Evolutionary conservation across 2,888 invertebrate species (phyloP).

Genomic region (Shargacucullia verbasci): DNA sequence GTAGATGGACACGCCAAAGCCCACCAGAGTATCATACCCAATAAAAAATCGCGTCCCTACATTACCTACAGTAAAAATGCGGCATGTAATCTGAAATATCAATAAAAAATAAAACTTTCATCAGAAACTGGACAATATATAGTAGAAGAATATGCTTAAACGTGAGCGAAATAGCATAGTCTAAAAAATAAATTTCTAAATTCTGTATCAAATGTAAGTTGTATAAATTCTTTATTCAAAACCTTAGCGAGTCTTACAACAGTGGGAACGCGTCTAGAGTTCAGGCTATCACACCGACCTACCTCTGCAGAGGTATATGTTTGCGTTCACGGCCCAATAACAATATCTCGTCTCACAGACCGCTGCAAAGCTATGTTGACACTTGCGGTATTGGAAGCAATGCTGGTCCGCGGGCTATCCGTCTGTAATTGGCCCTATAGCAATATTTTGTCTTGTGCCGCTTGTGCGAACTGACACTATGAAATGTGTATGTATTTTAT

Average conservation of each 20-base stretch:
- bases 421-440: conserved; percentile 18
- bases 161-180: no score
- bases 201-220: neutral
- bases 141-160: no score
- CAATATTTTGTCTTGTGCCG: conserved; percentile 12
- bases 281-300: conserved; percentile 22
- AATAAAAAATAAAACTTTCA: no score
- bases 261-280: conserved; percentile 10
- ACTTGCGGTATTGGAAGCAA: conserved; percentile 24
- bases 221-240: no score
- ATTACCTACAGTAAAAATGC: no score
- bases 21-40: no score
- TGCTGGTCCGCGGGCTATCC: conserved; percentile 17
- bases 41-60: no score
- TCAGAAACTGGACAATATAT: no score
- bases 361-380: conserved; percentile 42
- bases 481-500: neutral
- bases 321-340: conserved; percentile 47
- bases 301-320: conserved; percentile 28
- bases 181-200: no score
- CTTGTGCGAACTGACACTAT: neutral
- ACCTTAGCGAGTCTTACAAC: neutral
- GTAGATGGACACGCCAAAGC: no score
- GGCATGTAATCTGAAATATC: no score
- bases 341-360: conserved; percentile 50